These are phyloP conservation scores for Mercenaria mercenaria DNA, from an alignment of 1,140 invertebrate species.

Conservation along the genomic window DNA sequence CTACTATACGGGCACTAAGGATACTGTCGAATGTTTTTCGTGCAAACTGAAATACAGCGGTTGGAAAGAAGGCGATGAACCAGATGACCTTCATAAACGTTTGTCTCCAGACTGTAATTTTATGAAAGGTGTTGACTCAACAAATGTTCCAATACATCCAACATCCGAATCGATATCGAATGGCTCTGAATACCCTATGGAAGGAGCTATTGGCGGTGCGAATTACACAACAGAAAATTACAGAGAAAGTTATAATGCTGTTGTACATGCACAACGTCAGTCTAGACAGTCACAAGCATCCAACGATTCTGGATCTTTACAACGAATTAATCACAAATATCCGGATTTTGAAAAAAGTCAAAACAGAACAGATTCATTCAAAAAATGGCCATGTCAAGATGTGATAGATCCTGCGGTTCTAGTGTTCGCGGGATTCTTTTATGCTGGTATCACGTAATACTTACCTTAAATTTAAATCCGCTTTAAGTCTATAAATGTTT, in stretches of 20 bases:
- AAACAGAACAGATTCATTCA: neutral
- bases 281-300: neutral
- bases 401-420: neutral
- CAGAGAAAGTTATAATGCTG: neutral
- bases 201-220: neutral
- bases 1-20: no score
- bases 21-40: no score
- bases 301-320: neutral
- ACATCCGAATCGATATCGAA: neutral
- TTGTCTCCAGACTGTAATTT: neutral
- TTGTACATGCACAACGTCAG: neutral
- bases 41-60: no score
- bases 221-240: no score
- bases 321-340: neutral
- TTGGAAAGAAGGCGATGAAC: no score
- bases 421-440: conserved; percentile 31
- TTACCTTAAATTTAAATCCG: neutral
- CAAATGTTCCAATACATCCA: neutral
- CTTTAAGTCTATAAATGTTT: neutral
- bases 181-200: neutral
- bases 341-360: neutral
- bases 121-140: neutral
- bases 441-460: neutral
- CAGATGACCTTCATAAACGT: no score
- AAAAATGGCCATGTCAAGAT: neutral